Base-by-base conservation (phyloP, 2,113 vertebrate genomes). In the Cynocephalus volans region DNA sequence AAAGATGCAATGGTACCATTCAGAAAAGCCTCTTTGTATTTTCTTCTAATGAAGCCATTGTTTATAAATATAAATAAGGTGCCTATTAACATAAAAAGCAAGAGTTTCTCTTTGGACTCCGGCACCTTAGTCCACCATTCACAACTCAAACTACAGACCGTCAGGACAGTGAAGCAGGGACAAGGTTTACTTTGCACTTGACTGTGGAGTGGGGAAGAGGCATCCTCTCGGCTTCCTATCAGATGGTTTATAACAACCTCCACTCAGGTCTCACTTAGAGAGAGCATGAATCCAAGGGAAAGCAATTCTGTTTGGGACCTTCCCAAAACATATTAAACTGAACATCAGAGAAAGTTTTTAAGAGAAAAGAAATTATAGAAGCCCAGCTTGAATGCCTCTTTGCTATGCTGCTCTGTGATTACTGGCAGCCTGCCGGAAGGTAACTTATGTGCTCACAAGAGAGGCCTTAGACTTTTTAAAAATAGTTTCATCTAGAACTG, bases 191-290 rank as follows among this genome's bases (percentile, higher is more conserved):
- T 50, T 23, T 17, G 0, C 6, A 21, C 8, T 18, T 33, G 52
- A 28, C 28, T 2, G 5, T 76, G 54, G 85, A 58, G 28, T 28
- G 56, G 19, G 28, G 14, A 18, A 23, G 50, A 95, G 23, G 73
- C 79, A 23, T 54, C 0, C 0, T 19, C 62, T 91, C 67, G 5
- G 7, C 41, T 80, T 90, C 73, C 14, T 18, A n/a, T 97, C 96
- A 97, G 95, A 84, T 97, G 96, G 14, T 80, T 96, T 90, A 64
- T 86, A 95, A 79, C 92, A 96, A 12, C 23, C 48, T 80, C 79
- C 92, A 93, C 94, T 96, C 79, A 14, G 73, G 31, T 75, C 94
- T 89, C 77, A 48, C 56, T 79, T 75, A 52, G 36, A 80, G 72
- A 96, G 24, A 56, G 12, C 21, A 45, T 18, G 50, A 13, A 50